phyloP scores from a whole-genome alignment of 2,888 invertebrate genomes.

The Caenorhabditis uteleia region DNA sequence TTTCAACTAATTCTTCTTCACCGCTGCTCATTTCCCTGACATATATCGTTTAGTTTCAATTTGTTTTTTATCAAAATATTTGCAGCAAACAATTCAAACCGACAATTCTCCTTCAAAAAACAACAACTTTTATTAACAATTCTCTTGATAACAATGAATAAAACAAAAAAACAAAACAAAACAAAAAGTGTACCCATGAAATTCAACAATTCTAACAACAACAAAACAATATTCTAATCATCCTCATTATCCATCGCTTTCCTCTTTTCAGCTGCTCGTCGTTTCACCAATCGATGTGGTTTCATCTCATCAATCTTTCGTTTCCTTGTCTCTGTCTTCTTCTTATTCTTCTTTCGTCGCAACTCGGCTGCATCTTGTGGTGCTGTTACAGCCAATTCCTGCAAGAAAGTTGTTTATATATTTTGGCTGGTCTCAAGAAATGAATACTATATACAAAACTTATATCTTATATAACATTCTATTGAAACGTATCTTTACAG shows the following conservation, averaged over 20 bases:
- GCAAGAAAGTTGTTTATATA: slow-evolving; percentile 1
- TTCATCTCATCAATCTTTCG: slow-evolving; percentile 58
- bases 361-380: slow-evolving; percentile 49
- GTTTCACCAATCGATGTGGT: slow-evolving; percentile 58
- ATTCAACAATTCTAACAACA: slow-evolving; percentile 1
- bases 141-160: slow-evolving; percentile 5
- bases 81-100: neutral
- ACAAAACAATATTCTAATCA: slow-evolving; percentile 13
- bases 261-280: slow-evolving; percentile 37
- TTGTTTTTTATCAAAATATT: neutral
- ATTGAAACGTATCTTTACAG: too few species aligned
- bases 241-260: slow-evolving; percentile 34
- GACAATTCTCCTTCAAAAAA: neutral
- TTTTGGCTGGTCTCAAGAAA: neutral
- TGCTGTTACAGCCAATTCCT: slow-evolving; percentile 54
- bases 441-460: too few species aligned
- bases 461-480: too few species aligned
- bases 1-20: slow-evolving; percentile 4
- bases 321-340: slow-evolving; percentile 51
- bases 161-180: slow-evolving; percentile 25
- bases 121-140: neutral
- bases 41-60: slow-evolving; percentile 3
- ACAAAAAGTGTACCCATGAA: slow-evolving; percentile 7
- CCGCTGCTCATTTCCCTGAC: neutral
- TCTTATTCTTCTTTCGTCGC: slow-evolving; percentile 55